phyloP scores from a whole-genome alignment of 2,113 vertebrate species.

The Haliaeetus leucogaster region DNA sequence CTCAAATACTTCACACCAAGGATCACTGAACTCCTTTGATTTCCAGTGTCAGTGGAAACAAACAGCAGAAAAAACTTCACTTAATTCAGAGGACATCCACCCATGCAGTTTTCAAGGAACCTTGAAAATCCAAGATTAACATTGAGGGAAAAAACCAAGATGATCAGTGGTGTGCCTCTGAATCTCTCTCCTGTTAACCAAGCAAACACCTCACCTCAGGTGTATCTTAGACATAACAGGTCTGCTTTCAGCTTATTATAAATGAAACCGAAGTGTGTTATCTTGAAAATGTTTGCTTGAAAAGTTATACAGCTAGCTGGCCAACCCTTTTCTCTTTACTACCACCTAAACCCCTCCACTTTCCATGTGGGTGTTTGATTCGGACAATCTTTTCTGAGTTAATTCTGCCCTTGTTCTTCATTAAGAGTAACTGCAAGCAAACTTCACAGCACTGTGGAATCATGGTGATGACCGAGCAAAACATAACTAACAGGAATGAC shows the following conservation, averaged over 20 bases:
- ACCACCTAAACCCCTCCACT: not conserved
- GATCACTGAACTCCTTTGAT: not conserved
- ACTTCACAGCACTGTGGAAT: not conserved
- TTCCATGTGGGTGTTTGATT: not conserved
- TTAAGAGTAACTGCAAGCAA: not conserved
- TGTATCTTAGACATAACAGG: not conserved
- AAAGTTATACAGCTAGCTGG: not conserved
- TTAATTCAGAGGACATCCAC: not conserved
- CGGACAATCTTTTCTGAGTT: not conserved
- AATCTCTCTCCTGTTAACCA: not conserved
- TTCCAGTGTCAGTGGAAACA: not conserved
- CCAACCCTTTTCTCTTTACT: not conserved
- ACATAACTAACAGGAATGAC: not conserved
- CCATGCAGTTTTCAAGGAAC: not conserved
- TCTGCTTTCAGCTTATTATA: not conserved
- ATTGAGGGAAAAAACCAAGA: not conserved
- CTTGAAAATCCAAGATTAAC: not conserved
- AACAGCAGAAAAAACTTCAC: not conserved
- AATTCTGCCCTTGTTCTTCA: not conserved
- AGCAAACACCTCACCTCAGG: not conserved
- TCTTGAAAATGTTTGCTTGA: not conserved
- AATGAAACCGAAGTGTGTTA: not conserved
- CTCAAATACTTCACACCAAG: not conserved
- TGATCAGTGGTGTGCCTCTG: not conserved
- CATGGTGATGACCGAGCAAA: not conserved